Conservation (phyloP, 2,113 vertebrate species). For the Hiodon alosoides region DNA sequence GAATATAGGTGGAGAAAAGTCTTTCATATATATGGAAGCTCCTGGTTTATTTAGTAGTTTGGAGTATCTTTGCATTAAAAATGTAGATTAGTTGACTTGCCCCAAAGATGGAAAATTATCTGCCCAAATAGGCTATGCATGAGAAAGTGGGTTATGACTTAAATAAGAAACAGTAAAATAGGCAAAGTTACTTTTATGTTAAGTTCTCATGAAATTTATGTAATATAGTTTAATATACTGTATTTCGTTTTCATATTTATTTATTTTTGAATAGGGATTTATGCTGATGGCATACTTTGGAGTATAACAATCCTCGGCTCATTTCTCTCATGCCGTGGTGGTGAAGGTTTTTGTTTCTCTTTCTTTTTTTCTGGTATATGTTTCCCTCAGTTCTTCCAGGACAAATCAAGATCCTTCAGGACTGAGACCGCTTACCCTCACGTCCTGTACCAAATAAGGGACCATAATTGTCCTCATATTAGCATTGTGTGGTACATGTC, state of each 20-base stretch:
- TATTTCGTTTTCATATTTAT: too few species aligned
- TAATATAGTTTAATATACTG: background rate
- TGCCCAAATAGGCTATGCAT: conserved; percentile 9
- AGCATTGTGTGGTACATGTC: background rate
- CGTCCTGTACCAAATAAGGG: conserved; percentile 21
- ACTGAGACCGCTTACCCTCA: background rate
- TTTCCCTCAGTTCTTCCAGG: background rate
- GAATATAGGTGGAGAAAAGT: background rate
- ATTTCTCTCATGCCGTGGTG: conserved; percentile 5
- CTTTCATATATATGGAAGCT: conserved; percentile 4
- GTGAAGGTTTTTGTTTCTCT: background rate
- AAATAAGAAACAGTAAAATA: background rate
- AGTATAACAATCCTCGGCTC: background rate
- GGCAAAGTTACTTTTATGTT: conserved; percentile 1
- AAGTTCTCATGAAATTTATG: background rate
- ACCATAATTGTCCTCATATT: conserved; percentile 22
- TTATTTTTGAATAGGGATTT: too few species aligned
- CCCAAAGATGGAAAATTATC: background rate
- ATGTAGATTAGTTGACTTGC: conserved; percentile 6
- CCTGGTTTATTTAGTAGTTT: conserved; percentile 15
- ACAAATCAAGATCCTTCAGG: background rate
- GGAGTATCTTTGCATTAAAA: conserved; percentile 5
- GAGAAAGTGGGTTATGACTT: conserved; percentile 23
- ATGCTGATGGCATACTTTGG: background rate
- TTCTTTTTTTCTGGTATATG: background rate